Evolutionary conservation across 1,140 invertebrate genomes (phyloP).

Genomic region (Andricus grossulariae): DNA sequence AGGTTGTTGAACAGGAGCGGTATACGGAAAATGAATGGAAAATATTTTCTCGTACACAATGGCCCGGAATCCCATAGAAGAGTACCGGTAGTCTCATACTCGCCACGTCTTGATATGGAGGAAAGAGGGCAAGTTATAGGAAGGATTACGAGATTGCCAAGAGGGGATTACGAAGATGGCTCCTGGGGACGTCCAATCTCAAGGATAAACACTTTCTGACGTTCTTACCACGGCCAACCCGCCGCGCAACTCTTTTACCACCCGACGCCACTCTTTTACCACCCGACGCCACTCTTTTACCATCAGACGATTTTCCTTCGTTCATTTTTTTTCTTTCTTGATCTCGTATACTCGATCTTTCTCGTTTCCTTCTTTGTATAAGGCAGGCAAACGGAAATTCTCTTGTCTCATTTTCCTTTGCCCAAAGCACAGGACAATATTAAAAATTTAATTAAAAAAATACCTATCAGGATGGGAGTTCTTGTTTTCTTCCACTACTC

Average conservation of each 20-base stretch:
- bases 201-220: conserved; percentile 74
- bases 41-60: conserved; percentile 47
- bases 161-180: conserved; percentile 74
- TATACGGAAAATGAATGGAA: conserved; percentile 43
- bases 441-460: conserved; percentile 48
- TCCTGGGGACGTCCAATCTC: conserved; percentile 73
- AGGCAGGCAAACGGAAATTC: neutral
- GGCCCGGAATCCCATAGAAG: conserved; percentile 35
- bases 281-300: conserved; percentile 36
- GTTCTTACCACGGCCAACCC: conserved; percentile 44
- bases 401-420: conserved; percentile 41
- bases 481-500: too few species aligned
- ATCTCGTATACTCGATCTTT: conserved; percentile 37
- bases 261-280: conserved; percentile 35
- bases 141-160: conserved; percentile 75
- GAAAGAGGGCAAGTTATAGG: conserved; percentile 67
- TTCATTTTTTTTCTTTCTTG: conserved; percentile 29
- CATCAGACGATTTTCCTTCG: conserved; percentile 41
- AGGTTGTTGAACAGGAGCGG: too few species aligned
- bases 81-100: conserved; percentile 43
- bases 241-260: conserved; percentile 32
- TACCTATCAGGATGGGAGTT: too few species aligned
- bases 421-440: conserved; percentile 40
- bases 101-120: conserved; percentile 49
- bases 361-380: conserved; percentile 30